Percentiles rank a stretch among this genome's conserved stretches.
phyloP scores from a whole-genome alignment of 2,888 invertebrate genomes.

The Drosophila lacicola region DNA sequence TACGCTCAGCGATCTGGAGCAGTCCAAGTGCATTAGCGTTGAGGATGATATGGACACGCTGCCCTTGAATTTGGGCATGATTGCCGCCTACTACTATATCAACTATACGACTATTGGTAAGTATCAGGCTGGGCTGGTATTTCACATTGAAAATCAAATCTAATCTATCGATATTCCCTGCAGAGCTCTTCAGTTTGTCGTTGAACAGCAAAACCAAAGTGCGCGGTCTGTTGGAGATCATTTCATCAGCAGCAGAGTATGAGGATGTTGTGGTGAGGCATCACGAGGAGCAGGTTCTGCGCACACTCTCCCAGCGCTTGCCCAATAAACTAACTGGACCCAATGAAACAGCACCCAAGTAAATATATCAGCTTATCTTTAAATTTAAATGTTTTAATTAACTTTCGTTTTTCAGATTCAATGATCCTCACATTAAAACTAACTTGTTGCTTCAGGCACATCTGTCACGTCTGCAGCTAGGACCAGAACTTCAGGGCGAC shows the following conservation, averaged over 20 bases:
- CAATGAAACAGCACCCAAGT: conserved; percentile 90
- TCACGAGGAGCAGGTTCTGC: conserved; percentile 95
- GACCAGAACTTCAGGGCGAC: conserved; percentile 98
- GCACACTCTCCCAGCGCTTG: conserved; percentile 86
- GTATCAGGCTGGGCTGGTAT: conserved; percentile 26
- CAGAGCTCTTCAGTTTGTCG: conserved; percentile 98
- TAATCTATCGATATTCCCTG: conserved; percentile 48
- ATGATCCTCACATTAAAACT: conserved; percentile 98
- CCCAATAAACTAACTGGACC: conserved; percentile 88
- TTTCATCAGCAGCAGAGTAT: conserved; percentile 98
- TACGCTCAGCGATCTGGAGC: conserved; percentile 96
- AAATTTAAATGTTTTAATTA: background rate
- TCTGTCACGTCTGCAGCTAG: conserved; percentile 95
- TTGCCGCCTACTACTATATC: conserved; percentile 99
- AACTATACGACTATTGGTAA: conserved; percentile 99
- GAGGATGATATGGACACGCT: conserved; percentile 99
- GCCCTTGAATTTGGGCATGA: conserved; percentile 99
- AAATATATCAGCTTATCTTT: conserved; percentile 66
- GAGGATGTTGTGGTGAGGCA: conserved; percentile 97
- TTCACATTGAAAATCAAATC: background rate
- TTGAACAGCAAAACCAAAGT: conserved; percentile 99
- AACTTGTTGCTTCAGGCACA: conserved; percentile 98
- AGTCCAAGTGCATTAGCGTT: conserved; percentile 98
- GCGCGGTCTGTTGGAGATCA: conserved; percentile 97
- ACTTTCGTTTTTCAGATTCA: conserved; percentile 88